Conservation (phyloP, 1,140 invertebrate species). For the Dendrolimus kikuchii region DNA sequence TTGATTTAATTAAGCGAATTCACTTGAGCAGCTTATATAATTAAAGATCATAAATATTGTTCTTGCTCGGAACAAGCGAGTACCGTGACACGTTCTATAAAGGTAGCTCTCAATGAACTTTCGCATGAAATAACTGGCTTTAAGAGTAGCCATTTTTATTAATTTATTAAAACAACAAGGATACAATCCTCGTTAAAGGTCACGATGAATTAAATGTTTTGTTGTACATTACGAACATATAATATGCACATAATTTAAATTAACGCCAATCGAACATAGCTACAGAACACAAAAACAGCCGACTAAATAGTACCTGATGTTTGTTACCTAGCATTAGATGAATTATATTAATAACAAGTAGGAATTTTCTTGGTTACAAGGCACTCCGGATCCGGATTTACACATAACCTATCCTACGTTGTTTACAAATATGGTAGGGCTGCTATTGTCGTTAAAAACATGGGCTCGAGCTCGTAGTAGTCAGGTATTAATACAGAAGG, state of each 20-base stretch:
- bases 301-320: too few species aligned
- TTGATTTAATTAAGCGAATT: conserved; percentile 20
- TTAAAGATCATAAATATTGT: conserved; percentile 34
- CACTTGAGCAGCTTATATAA: conserved; percentile 21
- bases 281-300: too few species aligned
- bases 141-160: too few species aligned
- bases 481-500: conserved; percentile 36
- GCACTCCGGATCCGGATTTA: too few species aligned
- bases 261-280: not conserved
- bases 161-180: too few species aligned
- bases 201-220: too few species aligned
- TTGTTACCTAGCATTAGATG: too few species aligned
- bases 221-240: not conserved
- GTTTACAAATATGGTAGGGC: conserved; percentile 4
- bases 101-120: conserved; percentile 21
- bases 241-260: conserved; percentile 1
- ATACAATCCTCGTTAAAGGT: too few species aligned
- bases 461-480: conserved; percentile 7
- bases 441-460: conserved; percentile 8
- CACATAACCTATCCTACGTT: conserved; percentile 7
- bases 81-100: conserved; percentile 2
- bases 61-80: conserved; percentile 20
- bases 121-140: conserved; percentile 19
- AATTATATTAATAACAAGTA: too few species aligned
- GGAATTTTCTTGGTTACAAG: too few species aligned